These are phyloP conservation scores for Cichladusa arquata DNA, from an alignment of 2,113 vertebrate genomes.

Conservation along the genomic window DNA sequence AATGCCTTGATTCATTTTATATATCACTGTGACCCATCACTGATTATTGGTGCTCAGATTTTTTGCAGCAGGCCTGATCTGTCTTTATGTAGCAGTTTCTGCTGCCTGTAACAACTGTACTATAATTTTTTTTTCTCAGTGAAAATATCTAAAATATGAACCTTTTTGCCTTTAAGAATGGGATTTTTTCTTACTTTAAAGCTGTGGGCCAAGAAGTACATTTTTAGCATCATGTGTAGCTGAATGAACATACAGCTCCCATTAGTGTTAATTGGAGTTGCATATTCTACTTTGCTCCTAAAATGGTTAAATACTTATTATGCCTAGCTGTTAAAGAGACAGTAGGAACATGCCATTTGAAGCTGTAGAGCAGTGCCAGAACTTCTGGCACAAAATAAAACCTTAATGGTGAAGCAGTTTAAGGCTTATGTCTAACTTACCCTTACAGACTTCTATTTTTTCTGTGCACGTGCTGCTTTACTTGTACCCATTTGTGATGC, in stretches of 20 bases:
- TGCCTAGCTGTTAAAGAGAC: background rate
- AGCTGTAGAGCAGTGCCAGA: background rate
- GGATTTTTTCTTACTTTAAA: background rate
- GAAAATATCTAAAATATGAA: background rate
- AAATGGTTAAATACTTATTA: background rate
- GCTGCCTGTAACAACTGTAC: background rate
- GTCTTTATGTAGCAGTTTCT: conserved; percentile 3
- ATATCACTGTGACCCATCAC: background rate
- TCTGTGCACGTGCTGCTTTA: background rate
- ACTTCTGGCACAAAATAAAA: background rate
- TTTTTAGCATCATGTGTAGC: background rate
- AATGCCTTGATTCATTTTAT: background rate
- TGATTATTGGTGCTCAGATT: conserved; percentile 2
- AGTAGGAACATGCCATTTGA: background rate
- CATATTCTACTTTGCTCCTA: background rate
- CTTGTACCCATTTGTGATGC: background rate
- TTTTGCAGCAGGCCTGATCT: conserved; percentile 25
- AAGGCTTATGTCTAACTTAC: background rate
- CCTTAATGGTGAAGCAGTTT: background rate
- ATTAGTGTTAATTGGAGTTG: background rate
- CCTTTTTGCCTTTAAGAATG: background rate
- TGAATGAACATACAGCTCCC: background rate
- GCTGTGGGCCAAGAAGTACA: background rate
- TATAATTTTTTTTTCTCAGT: background rate
- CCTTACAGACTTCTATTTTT: background rate